Conservation (phyloP, 2,113 vertebrate species). For the Hippoglossus stenolepis region DNA sequence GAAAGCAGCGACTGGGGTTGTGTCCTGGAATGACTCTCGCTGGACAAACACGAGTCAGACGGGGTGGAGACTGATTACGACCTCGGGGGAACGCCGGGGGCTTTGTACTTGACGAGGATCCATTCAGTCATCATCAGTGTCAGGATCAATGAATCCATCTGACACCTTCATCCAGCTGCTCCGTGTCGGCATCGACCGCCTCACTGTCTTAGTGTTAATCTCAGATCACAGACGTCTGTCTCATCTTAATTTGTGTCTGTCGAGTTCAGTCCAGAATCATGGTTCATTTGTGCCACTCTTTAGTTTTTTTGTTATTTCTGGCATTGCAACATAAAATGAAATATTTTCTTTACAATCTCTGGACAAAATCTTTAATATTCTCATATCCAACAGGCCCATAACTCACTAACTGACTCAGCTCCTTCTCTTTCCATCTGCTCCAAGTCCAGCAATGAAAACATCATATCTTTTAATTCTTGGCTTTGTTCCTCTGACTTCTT, state of each 20-base stretch:
- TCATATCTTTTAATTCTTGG: too few relatives aligned
- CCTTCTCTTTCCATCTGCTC: too few relatives aligned
- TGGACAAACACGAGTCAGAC: not conserved
- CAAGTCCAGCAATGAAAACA: too few relatives aligned
- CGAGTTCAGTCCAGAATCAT: too few relatives aligned
- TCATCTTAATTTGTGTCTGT: conserved; percentile 3
- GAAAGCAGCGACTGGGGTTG: too few relatives aligned
- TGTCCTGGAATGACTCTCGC: not conserved
- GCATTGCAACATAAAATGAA: not conserved
- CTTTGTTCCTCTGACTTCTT: too few relatives aligned
- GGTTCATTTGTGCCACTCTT: too few relatives aligned
- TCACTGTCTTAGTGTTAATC: conserved; percentile 1
- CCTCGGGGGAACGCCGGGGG: not conserved
- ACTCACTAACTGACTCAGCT: too few relatives aligned
- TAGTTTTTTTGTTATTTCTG: too few relatives aligned
- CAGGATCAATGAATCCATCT: not conserved
- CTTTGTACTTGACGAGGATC: not conserved
- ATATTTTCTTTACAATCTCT: too few relatives aligned
- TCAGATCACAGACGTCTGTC: not conserved
- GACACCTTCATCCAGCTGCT: not conserved
- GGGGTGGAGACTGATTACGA: not conserved
- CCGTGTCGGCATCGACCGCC: not conserved
- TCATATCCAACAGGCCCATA: too few relatives aligned
- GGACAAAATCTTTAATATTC: too few relatives aligned
- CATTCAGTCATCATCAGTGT: conserved; percentile 1